These are phyloP conservation scores for Columba guinea DNA, from an alignment of 2,797 vertebrate species.

Conservation along the genomic window DNA sequence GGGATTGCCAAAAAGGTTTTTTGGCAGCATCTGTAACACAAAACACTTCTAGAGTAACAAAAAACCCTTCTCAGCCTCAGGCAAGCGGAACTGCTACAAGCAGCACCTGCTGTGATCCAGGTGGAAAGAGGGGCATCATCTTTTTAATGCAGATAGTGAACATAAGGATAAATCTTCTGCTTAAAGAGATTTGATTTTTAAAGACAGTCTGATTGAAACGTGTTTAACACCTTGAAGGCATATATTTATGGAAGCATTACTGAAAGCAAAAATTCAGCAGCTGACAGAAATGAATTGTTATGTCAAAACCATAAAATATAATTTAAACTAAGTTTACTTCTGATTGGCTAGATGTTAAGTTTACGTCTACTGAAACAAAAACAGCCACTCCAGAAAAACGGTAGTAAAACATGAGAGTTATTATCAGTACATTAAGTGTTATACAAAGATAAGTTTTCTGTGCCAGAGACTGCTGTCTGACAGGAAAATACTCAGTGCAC, in stretches of 20 bases:
- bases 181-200: background rate
- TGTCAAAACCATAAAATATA: background rate
- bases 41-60: background rate
- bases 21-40: background rate
- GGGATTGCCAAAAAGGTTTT: background rate
- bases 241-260: background rate
- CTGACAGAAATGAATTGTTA: background rate
- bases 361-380: background rate
- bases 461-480: background rate
- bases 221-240: background rate
- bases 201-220: background rate
- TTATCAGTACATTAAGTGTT: background rate
- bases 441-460: background rate
- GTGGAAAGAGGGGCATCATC: background rate
- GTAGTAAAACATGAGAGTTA: background rate
- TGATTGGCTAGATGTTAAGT: background rate
- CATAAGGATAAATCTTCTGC: background rate
- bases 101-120: background rate
- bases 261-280: background rate
- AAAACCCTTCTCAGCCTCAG: background rate
- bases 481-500: background rate
- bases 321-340: background rate
- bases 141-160: background rate
- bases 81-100: background rate
- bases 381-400: background rate